Evolutionary conservation across 2,113 vertebrate species (phyloP).

Genomic region (Rhynchopsitta pachyrhyncha): DNA sequence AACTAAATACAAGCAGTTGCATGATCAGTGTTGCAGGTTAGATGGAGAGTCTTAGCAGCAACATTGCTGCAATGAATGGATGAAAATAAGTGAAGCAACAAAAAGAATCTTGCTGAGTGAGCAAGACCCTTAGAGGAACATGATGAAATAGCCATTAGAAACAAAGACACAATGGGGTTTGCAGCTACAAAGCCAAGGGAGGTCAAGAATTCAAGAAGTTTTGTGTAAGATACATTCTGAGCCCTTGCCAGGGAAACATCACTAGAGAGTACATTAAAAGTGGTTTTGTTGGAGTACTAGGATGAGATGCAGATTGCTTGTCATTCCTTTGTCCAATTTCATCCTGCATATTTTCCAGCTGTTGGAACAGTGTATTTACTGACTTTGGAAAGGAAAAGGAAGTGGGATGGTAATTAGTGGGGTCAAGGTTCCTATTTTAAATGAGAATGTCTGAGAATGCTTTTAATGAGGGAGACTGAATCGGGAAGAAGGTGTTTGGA

Average conservation of each 20-base stretch:
- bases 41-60: background rate
- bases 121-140: background rate
- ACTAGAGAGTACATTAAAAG: background rate
- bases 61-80: background rate
- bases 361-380: background rate
- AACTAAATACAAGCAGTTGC: background rate
- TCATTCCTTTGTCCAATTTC: background rate
- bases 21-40: accelerated
- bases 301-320: background rate
- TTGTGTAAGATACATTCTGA: background rate
- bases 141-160: background rate
- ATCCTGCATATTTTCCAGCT: background rate
- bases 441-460: background rate
- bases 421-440: background rate
- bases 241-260: background rate
- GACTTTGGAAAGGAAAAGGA: background rate
- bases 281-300: background rate
- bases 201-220: background rate
- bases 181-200: background rate
- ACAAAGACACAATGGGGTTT: background rate
- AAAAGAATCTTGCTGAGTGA: background rate
- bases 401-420: background rate
- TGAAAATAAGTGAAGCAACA: background rate
- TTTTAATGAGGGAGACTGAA: background rate
- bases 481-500: background rate